Conservation (phyloP, 2,888 invertebrate genomes). For the Marronus borbonicus region DNA sequence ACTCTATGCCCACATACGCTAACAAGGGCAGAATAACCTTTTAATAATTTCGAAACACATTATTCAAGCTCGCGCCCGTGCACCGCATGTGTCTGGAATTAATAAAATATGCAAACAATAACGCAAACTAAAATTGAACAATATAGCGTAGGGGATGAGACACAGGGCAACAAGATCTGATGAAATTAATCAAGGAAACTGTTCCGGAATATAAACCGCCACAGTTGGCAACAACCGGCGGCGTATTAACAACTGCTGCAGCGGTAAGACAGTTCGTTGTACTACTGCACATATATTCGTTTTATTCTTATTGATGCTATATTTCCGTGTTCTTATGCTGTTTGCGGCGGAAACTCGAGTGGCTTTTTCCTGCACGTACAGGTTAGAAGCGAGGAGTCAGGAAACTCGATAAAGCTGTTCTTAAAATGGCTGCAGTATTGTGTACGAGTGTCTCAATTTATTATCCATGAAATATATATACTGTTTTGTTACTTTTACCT, state of each 20-base stretch:
- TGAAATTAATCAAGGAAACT: conserved; percentile 63
- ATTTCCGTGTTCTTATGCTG: conserved; percentile 19
- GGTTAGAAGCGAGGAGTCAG: conserved; percentile 1
- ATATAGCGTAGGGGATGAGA: conserved; percentile 41
- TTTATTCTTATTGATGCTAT: conserved; percentile 37
- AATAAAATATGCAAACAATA: conserved; percentile 52
- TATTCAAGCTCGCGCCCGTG: conserved; percentile 23
- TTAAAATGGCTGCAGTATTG: conserved; percentile 12
- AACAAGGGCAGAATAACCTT: conserved; percentile 6
- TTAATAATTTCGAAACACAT: conserved; percentile 24
- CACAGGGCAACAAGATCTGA: conserved; percentile 50
- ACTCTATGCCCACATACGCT: neutral
- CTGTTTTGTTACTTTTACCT: too few species aligned
- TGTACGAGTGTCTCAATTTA: conserved; percentile 2
- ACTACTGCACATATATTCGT: conserved; percentile 25
- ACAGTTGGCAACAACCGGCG: conserved; percentile 57
- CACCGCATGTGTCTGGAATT: conserved; percentile 40
- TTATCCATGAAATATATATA: conserved; percentile 2
- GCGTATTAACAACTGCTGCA: conserved; percentile 60
- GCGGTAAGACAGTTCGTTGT: conserved; percentile 55
- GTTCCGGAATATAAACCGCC: conserved; percentile 59
- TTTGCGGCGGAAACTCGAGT: conserved; percentile 34
- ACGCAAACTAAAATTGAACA: conserved; percentile 50
- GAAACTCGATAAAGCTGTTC: conserved; percentile 26
- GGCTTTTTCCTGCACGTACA: conserved; percentile 17